phyloP scores from a whole-genome alignment of 2,888 invertebrate species.

The Rhingia campestris region DNA sequence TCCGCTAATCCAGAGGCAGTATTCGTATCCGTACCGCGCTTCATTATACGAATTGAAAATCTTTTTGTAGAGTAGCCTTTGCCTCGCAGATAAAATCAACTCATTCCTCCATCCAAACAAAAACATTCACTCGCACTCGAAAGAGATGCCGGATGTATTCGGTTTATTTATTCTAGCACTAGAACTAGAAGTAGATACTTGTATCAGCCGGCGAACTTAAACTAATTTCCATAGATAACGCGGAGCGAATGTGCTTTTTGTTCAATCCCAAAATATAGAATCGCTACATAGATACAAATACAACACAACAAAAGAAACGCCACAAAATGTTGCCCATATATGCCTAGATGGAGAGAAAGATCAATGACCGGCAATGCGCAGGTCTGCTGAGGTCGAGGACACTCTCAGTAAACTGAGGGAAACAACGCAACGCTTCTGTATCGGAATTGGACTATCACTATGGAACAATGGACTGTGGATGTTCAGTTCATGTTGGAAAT shows the following conservation, averaged over 20 bases:
- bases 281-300: neutral
- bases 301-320: neutral
- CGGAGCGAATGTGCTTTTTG: conserved; percentile 49
- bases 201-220: conserved; percentile 58
- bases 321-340: conserved; percentile 32
- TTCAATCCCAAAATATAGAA: conserved; percentile 22
- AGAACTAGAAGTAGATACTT: conserved; percentile 27
- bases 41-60: conserved; percentile 32
- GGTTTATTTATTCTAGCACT: conserved; percentile 55
- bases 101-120: conserved; percentile 13
- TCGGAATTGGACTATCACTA: neutral
- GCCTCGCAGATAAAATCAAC: conserved; percentile 27
- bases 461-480: neutral
- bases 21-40: neutral
- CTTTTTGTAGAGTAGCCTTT: neutral
- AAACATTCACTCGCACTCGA: conserved; percentile 6
- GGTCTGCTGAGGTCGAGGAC: conserved; percentile 13
- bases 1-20: conserved; percentile 1
- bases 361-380: conserved; percentile 33
- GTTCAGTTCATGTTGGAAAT: neutral
- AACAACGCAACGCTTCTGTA: no score
- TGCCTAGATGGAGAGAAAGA: conserved; percentile 5
- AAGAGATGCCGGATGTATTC: conserved; percentile 50
- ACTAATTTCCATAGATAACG: conserved; percentile 70
- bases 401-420: neutral